Percentiles rank a stretch among this genome's conserved stretches.
Conservation (phyloP, 2,113 vertebrate genomes). For the Chaetorhynchus papuensis region DNA sequence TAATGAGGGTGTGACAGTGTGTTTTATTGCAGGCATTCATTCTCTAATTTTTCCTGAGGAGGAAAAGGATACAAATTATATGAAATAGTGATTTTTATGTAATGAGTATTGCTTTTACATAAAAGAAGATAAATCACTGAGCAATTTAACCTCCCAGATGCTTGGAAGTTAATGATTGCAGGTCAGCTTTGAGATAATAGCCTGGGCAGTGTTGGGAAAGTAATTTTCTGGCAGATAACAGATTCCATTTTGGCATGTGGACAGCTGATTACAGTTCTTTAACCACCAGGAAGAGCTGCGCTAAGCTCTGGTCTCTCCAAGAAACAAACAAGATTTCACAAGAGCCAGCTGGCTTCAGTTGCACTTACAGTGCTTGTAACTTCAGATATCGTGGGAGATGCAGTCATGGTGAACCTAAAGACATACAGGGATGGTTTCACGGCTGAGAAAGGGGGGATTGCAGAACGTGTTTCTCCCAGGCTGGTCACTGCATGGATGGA, state of each 20-base stretch:
- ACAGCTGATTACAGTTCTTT: constrained; percentile 41
- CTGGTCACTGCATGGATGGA: not conserved
- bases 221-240: constrained; percentile 49
- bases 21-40: not conserved
- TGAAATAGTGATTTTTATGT: not conserved
- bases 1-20: not conserved
- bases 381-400: not conserved
- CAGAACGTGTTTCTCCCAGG: not conserved
- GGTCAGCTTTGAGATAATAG: constrained; percentile 63
- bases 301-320: constrained; percentile 2
- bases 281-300: not conserved
- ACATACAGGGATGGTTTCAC: not conserved
- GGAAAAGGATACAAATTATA: not conserved
- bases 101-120: not conserved
- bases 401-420: not conserved
- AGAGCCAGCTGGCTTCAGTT: constrained; percentile 4
- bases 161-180: constrained; percentile 9
- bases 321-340: constrained; percentile 51
- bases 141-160: constrained; percentile 35
- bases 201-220: constrained; percentile 53
- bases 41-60: not conserved
- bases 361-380: constrained; percentile 37
- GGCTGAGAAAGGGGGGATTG: not conserved
- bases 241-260: constrained; percentile 15
- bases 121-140: not conserved